Conservation (phyloP, 2,888 invertebrate genomes). For the Himalopsyche kuldschensis region DNA sequence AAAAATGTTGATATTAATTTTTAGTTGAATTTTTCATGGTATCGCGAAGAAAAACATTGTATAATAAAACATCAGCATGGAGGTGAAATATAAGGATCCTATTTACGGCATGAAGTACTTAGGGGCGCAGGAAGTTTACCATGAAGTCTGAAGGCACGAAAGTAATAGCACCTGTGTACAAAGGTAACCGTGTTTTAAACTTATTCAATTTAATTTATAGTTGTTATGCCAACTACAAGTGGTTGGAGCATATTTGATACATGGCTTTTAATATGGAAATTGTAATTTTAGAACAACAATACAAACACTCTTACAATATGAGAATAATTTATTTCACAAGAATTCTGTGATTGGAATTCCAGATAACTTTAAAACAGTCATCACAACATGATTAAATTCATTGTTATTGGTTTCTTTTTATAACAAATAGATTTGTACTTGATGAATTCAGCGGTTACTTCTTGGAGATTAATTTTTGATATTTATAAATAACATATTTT, state of each 20-base stretch:
- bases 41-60: neutral
- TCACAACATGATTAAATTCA: too few species aligned
- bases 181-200: neutral
- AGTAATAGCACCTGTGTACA: slow-evolving; percentile 8
- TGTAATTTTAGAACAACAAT: neutral
- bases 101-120: neutral
- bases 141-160: slow-evolving; percentile 1
- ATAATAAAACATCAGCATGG: neutral
- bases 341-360: too few species aligned
- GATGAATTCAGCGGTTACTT: too few species aligned
- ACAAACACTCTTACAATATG: too few species aligned
- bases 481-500: too few species aligned
- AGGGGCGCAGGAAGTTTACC: neutral
- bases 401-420: too few species aligned
- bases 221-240: neutral
- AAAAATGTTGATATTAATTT: too few species aligned
- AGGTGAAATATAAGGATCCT: neutral
- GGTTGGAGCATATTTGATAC: neutral
- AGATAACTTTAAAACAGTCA: too few species aligned
- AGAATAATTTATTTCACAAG: too few species aligned
- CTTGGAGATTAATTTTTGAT: too few species aligned
- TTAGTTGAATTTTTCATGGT: too few species aligned
- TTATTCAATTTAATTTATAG: slow-evolving; percentile 13
- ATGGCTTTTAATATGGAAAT: neutral
- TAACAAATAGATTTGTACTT: too few species aligned